phyloP scores from a whole-genome alignment of 2,113 vertebrate species.

The Leptosomus discolor region DNA sequence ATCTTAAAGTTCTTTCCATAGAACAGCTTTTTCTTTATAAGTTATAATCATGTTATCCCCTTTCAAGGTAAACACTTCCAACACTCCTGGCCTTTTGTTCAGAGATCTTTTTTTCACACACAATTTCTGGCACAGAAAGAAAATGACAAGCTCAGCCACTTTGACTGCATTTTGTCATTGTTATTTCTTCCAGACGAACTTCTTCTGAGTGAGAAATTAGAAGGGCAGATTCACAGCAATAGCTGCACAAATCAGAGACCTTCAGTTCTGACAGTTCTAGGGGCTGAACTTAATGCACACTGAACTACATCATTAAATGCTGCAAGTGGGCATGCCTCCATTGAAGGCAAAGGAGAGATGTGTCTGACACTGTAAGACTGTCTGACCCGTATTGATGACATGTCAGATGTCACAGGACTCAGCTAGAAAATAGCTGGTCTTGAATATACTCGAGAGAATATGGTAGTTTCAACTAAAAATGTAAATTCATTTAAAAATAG shows the following conservation, averaged over 20 bases:
- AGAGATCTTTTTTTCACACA: neutral
- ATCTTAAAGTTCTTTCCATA: neutral
- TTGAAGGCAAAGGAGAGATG: neutral
- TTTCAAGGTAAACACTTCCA: neutral
- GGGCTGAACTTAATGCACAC: neutral
- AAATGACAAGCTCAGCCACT: neutral
- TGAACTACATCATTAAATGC: slow-evolving; percentile 4
- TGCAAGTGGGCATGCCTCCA: neutral
- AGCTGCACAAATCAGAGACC: neutral
- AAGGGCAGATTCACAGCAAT: neutral
- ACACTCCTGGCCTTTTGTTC: neutral
- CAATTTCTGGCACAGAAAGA: neutral
- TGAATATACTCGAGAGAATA: neutral
- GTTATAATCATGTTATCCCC: neutral
- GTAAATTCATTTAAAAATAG: neutral
- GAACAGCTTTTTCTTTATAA: neutral
- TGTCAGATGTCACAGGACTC: neutral
- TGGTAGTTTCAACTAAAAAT: neutral
- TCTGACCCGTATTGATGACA: neutral
- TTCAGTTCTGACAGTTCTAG: neutral
- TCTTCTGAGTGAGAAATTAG: neutral
- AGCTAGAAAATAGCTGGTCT: neutral
- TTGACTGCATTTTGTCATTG: neutral
- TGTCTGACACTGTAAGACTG: neutral
- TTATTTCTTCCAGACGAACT: neutral